phyloP scores from a whole-genome alignment of 2,888 invertebrate genomes.

The Nomada ruficornis region DNA sequence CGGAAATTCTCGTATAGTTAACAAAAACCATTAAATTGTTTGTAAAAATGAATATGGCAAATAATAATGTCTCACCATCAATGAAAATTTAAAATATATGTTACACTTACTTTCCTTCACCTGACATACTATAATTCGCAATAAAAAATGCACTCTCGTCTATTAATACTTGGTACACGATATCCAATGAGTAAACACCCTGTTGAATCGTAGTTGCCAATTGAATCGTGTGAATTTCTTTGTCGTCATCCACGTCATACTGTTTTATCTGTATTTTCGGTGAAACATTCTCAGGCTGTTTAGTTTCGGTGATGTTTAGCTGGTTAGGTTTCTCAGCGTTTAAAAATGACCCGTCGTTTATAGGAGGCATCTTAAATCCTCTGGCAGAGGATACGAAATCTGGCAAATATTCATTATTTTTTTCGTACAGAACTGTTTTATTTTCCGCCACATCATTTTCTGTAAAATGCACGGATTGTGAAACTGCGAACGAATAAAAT shows the following conservation, averaged over 20 bases:
- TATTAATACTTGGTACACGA: constrained; percentile 72
- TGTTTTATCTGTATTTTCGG: constrained; percentile 66
- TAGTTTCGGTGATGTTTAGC: not conserved
- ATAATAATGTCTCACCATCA: no score
- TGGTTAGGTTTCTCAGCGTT: not conserved
- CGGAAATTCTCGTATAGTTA: no score
- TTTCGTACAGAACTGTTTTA: not conserved
- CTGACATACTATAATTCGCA: constrained; percentile 28
- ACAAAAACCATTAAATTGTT: no score
- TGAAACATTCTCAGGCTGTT: not conserved
- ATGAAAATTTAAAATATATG: not conserved
- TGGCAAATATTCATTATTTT: not conserved
- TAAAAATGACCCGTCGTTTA: not conserved
- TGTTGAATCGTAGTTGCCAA: constrained; percentile 57
- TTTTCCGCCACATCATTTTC: constrained; percentile 25
- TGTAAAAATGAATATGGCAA: no score
- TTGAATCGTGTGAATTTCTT: constrained; percentile 72
- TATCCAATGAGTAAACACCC: constrained; percentile 75
- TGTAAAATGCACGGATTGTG: not conserved
- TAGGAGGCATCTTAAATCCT: not conserved
- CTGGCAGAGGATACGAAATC: not conserved
- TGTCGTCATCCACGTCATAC: constrained; percentile 70
- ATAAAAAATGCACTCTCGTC: constrained; percentile 53
- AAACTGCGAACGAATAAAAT: not conserved
- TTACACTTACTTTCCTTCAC: constrained; percentile 39